Base-by-base conservation (phyloP, 1,140 invertebrate genomes). In the Zaprionus ornatus region DNA sequence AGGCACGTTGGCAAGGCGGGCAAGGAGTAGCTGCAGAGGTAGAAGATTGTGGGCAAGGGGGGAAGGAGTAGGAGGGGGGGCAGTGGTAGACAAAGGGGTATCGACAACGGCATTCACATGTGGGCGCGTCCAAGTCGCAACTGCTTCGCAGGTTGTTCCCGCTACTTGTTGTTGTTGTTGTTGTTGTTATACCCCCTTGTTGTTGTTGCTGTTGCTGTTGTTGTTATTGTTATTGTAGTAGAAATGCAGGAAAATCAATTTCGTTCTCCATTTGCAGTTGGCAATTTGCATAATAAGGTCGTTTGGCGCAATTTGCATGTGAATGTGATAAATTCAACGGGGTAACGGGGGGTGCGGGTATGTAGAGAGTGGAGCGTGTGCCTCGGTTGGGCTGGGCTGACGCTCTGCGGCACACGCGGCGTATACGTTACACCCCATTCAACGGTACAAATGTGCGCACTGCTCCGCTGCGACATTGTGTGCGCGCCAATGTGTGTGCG, bases 241-340 rank as follows among this genome's bases (percentile, higher is more conserved):
- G 82, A 86, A 90, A 86, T 86, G 86, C 87, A 90, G 82, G 85
- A 92, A 92, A 92, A 92, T 92, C 91, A 92, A 92, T 92, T 92
- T 92, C 79, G 88, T 92, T 92, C 91, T 82, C 87, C 91, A 92
- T 92, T 92, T 92, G 91, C 91, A 91, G 91, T 91, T 92, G 84
- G 91, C 91, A 92, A 92, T 92, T 92, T 92, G 91, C 91, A 92
- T 92, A 92, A 92, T 92, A 92, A 92, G 91, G 91, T 91, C 91
- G 91, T 92, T 92, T 92, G 82, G 91, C 87, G 74, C 91, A 92
- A 92, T 92, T 92, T 92, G 91, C 91, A 92, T 92, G 91, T 90
- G 91, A 91, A 92, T 92, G 91, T 91, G 83, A 92, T 92, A 92
- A 92, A 92, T 92, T 92, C 84, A 91, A 90, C 74, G 84, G 79